Evolutionary conservation across 2,113 vertebrate genomes (phyloP).

Genomic region (Leucoraja erinaceus): DNA sequence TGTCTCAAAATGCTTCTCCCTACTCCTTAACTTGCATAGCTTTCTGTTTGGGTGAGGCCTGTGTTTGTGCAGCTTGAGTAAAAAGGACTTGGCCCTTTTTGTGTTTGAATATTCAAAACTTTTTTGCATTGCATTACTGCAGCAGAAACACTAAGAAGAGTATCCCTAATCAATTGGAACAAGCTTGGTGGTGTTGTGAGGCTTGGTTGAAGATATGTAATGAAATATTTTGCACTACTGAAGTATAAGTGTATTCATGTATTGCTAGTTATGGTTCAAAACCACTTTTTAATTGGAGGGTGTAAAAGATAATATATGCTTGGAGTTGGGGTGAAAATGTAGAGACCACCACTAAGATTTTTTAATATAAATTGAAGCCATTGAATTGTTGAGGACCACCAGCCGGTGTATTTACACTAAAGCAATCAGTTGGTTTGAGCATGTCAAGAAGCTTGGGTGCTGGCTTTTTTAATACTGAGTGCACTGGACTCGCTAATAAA

Average conservation of each 20-base stretch:
- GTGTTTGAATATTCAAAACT: background rate
- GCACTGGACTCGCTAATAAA: constrained; percentile 13
- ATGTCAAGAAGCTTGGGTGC: background rate
- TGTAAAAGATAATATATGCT: constrained; percentile 17
- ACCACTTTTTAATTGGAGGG: constrained; percentile 33
- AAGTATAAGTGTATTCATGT: constrained; percentile 6
- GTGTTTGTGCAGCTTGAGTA: background rate
- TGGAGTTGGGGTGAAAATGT: constrained; percentile 2
- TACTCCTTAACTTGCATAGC: background rate
- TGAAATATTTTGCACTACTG: constrained; percentile 32
- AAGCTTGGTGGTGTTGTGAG: background rate
- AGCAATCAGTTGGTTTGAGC: background rate
- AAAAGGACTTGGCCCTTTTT: background rate
- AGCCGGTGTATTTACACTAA: background rate
- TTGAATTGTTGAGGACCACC: background rate
- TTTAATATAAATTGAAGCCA: background rate
- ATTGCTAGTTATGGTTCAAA: background rate
- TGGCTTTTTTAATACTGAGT: constrained; percentile 1
- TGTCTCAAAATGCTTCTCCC: constrained; percentile 17
- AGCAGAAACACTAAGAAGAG: constrained; percentile 3
- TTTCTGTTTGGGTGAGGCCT: background rate
- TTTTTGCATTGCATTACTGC: background rate
- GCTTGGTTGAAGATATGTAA: background rate
- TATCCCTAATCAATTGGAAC: background rate
- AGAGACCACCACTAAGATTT: background rate